phyloP scores from a whole-genome alignment of 2,888 invertebrate genomes.

The Drosophila eohydei region DNA sequence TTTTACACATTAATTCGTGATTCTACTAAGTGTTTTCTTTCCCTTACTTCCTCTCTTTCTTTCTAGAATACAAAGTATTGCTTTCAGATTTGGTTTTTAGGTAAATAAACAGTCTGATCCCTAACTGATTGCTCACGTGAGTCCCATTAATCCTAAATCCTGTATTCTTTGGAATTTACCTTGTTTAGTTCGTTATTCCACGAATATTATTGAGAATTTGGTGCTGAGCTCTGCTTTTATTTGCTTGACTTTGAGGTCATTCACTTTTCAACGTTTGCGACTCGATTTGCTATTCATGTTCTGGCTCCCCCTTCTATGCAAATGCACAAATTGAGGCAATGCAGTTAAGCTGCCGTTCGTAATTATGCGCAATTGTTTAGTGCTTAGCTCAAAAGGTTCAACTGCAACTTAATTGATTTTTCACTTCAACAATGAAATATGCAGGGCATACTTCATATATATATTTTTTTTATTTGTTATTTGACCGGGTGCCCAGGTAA shows the following conservation, averaged over 20 bases:
- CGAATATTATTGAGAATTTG: slow-evolving; percentile 2
- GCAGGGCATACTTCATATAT: slow-evolving; percentile 12
- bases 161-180: not conserved
- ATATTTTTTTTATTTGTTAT: slow-evolving; percentile 7
- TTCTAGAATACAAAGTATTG: too few species aligned
- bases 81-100: too few species aligned
- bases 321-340: slow-evolving; percentile 77
- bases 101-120: not conserved
- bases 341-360: slow-evolving; percentile 55
- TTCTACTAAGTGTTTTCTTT: too few species aligned
- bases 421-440: slow-evolving; percentile 38
- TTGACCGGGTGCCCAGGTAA: slow-evolving; percentile 3
- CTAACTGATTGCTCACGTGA: not conserved
- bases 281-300: slow-evolving; percentile 63
- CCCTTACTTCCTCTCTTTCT: too few species aligned
- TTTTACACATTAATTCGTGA: too few species aligned
- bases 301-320: slow-evolving; percentile 56
- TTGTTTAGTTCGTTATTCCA: not conserved
- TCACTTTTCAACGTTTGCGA: slow-evolving; percentile 68
- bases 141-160: not conserved
- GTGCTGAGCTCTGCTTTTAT: slow-evolving; percentile 21
- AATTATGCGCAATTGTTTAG: slow-evolving; percentile 82
- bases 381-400: slow-evolving; percentile 72
- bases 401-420: slow-evolving; percentile 74
- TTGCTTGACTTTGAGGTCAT: slow-evolving; percentile 64